phyloP scores from a whole-genome alignment of 2,113 vertebrate genomes.

The Symphodus melops region DNA sequence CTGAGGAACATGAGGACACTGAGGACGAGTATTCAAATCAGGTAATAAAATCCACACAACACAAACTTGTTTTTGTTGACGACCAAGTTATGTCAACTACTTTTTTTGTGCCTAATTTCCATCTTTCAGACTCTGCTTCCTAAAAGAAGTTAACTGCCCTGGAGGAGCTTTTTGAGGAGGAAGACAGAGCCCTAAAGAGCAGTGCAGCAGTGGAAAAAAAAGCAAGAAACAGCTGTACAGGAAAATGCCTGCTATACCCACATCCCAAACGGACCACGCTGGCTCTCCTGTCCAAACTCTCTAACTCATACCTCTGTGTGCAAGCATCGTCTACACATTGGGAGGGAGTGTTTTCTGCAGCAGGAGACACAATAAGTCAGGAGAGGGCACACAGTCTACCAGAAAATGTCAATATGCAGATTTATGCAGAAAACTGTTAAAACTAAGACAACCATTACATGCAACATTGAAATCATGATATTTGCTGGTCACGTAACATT shows the following conservation, averaged over 20 bases:
- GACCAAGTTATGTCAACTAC: background rate
- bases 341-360: slow-evolving; percentile 13
- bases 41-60: background rate
- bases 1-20: background rate
- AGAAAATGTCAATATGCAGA: slow-evolving; percentile 6
- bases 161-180: slow-evolving; percentile 29
- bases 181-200: slow-evolving; percentile 30
- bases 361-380: background rate
- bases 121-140: background rate
- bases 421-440: slow-evolving; percentile 18
- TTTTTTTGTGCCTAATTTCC: background rate
- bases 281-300: slow-evolving; percentile 17
- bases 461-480: background rate
- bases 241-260: background rate
- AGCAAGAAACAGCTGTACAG: slow-evolving; percentile 25
- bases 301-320: slow-evolving; percentile 5
- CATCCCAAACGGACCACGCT: slow-evolving; percentile 1
- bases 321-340: background rate
- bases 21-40: background rate
- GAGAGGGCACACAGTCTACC: slow-evolving; percentile 11
- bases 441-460: no score
- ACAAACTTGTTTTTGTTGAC: background rate
- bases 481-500: no score
- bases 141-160: slow-evolving; percentile 12
- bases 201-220: background rate